Evolutionary conservation across 2,888 invertebrate genomes (phyloP).

Genomic region (Scaptomyza polygonia): DNA sequence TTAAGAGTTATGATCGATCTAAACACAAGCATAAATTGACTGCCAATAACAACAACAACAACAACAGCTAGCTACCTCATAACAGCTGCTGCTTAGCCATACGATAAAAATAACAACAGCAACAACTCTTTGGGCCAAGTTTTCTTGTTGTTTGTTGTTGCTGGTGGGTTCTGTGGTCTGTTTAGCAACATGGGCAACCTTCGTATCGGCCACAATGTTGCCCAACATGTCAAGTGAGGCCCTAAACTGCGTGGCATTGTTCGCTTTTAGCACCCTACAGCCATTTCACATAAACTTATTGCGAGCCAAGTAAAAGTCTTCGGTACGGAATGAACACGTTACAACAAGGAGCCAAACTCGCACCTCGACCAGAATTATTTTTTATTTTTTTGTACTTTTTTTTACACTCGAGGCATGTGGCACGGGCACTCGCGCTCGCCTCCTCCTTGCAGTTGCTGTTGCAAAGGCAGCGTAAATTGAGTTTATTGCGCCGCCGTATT

Average conservation of each 20-base stretch:
- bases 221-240: slow-evolving; percentile 70
- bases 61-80: slow-evolving; percentile 49
- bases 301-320: slow-evolving; percentile 13
- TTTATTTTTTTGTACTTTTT: too few relatives aligned
- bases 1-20: slow-evolving; percentile 80
- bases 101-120: slow-evolving; percentile 19
- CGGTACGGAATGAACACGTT: slow-evolving; percentile 71
- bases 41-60: slow-evolving; percentile 27
- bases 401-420: slow-evolving; percentile 62
- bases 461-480: slow-evolving; percentile 66
- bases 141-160: too few relatives aligned
- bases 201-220: slow-evolving; percentile 63
- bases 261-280: slow-evolving; percentile 72
- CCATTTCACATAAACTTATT: slow-evolving; percentile 72
- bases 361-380: slow-evolving; percentile 1
- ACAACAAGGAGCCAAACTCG: slow-evolving; percentile 50
- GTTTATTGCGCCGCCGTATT: slow-evolving; percentile 79
- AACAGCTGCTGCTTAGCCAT: slow-evolving; percentile 49
- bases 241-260: slow-evolving; percentile 65
- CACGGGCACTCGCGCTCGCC: slow-evolving; percentile 68
- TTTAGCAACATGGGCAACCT: slow-evolving; percentile 53
- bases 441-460: slow-evolving; percentile 16
- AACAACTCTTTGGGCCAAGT: slow-evolving; percentile 7
- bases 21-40: slow-evolving; percentile 73
- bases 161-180: slow-evolving; percentile 27